Evolutionary conservation across 2,113 vertebrate species (phyloP).

Genomic region (Leucoraja erinaceus): DNA sequence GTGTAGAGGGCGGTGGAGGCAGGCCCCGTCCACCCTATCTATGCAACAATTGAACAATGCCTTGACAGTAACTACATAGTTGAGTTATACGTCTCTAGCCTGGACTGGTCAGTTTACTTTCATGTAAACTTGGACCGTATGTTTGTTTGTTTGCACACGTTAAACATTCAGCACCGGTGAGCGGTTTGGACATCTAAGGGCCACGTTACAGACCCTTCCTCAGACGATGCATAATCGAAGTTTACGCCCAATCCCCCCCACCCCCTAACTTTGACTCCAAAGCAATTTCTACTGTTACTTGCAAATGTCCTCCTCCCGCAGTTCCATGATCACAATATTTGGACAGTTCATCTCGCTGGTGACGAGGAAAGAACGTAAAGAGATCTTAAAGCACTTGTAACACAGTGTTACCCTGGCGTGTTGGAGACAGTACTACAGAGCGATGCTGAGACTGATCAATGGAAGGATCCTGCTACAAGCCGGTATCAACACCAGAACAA

Average conservation of each 20-base stretch:
- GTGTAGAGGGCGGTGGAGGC: too few relatives aligned
- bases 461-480: neutral
- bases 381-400: neutral
- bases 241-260: too few relatives aligned
- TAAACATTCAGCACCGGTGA: neutral
- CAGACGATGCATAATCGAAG: neutral
- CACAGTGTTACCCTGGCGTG: neutral
- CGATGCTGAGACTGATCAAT: neutral
- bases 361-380: neutral
- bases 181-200: neutral
- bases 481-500: neutral
- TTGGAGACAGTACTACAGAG: too few relatives aligned
- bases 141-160: neutral
- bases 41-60: neutral
- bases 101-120: neutral
- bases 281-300: neutral
- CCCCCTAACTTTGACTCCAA: neutral
- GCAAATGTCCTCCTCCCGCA: neutral
- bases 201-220: neutral
- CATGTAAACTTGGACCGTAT: neutral
- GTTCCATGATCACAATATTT: neutral
- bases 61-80: neutral
- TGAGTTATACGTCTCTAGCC: neutral
- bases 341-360: too few relatives aligned
- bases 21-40: too few relatives aligned